Percentiles rank a stretch among this genome's conserved stretches.
These are phyloP conservation scores for Cichlasoma orientale DNA, from an alignment of 2,797 vertebrate species.

Conservation along the genomic window DNA sequence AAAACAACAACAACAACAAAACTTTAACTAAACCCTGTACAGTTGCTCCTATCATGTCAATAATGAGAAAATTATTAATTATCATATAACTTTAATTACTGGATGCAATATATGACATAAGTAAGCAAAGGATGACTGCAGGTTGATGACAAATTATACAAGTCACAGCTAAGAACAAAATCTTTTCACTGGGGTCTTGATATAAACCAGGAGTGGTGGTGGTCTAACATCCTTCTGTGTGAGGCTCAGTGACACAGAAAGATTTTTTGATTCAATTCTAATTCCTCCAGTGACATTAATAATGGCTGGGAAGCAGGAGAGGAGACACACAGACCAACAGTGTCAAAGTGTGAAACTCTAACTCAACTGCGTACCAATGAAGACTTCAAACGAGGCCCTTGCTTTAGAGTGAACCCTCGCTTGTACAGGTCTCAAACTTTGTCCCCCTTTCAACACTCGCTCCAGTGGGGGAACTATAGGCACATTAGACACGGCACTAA, in stretches of 20 bases:
- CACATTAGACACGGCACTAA: conserved; percentile 86
- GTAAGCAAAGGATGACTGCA: neutral
- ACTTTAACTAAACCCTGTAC: neutral
- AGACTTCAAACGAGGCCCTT: conserved; percentile 76
- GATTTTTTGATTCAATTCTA: conserved; percentile 18
- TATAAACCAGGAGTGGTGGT: conserved; percentile 21
- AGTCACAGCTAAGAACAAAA: conserved; percentile 17
- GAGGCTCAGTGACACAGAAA: conserved; percentile 25
- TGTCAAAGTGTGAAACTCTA: conserved; percentile 64
- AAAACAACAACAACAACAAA: neutral
- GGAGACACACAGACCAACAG: conserved; percentile 47
- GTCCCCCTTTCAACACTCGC: conserved; percentile 79
- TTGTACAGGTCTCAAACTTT: conserved; percentile 87
- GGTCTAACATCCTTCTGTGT: conserved; percentile 32
- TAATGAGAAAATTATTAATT: neutral
- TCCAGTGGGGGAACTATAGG: conserved; percentile 76
- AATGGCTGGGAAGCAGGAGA: conserved; percentile 52
- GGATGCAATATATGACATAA: neutral
- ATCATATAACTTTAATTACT: neutral
- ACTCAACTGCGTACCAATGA: conserved; percentile 71
- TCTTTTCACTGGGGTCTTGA: neutral
- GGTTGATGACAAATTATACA: conserved; percentile 3
- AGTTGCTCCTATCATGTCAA: neutral
- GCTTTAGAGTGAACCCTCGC: conserved; percentile 77
- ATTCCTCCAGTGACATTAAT: conserved; percentile 53